phyloP scores from a whole-genome alignment of 1,140 invertebrate species.

The Streblospio benedicti region DNA sequence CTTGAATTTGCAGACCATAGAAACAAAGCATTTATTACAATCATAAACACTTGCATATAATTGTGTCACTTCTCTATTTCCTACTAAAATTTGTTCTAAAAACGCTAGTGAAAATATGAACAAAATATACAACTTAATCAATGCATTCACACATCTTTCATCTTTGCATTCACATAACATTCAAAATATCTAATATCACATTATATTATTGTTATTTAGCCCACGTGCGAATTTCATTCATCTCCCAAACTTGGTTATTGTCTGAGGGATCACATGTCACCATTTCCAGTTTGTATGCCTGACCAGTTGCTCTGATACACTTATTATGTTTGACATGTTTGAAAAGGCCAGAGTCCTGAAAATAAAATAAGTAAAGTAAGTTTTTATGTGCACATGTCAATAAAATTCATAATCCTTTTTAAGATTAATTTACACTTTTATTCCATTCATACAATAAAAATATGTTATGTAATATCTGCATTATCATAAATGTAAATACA shows the following conservation, averaged over 20 bases:
- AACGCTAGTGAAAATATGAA: no score
- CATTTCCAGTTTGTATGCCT: constrained; percentile 29
- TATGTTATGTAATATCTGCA: not conserved
- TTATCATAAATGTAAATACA: not conserved
- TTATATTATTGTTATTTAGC: constrained; percentile 14
- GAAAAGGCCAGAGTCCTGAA: constrained; percentile 28
- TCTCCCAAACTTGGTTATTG: constrained; percentile 25
- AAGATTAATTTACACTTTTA: not conserved
- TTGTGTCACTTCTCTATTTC: no score
- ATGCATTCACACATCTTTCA: no score
- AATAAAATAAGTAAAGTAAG: not conserved
- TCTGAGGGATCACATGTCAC: constrained; percentile 21
- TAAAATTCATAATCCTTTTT: not conserved
- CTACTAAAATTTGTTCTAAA: no score
- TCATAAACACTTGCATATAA: no score
- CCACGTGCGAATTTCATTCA: constrained; percentile 30
- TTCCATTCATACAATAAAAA: not conserved
- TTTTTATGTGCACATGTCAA: not conserved
- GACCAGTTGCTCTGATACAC: constrained; percentile 25
- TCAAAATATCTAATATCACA: no score
- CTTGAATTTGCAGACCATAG: no score
- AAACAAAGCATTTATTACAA: no score
- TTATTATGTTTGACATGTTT: constrained; percentile 25
- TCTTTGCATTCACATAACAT: no score
- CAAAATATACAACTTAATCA: no score